Evolutionary conservation across 2,797 vertebrate genomes (phyloP).

Genomic region (Macroramphosus scolopax): DNA sequence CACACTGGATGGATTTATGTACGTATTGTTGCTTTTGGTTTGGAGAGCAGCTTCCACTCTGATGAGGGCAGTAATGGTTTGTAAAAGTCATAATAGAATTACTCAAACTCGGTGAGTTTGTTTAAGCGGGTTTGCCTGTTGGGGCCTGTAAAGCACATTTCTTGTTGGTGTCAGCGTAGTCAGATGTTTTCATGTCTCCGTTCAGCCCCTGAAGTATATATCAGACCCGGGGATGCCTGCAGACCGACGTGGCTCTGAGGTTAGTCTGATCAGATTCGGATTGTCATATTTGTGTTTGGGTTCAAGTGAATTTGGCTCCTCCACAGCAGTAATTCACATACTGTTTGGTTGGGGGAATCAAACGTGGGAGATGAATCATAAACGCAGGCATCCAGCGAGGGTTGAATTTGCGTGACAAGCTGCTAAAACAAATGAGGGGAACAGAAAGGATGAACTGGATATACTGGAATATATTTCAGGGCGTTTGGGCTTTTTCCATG

Average conservation of each 20-base stretch:
- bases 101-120: conserved; percentile 45
- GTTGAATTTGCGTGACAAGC: no score
- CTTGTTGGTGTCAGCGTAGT: conserved; percentile 26
- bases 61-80: conserved; percentile 35
- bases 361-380: conserved; percentile 14
- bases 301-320: conserved; percentile 6
- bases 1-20: conserved; percentile 58
- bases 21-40: conserved; percentile 55
- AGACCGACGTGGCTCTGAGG: not conserved
- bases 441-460: not conserved
- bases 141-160: conserved; percentile 29
- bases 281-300: not conserved
- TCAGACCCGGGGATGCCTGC: no score
- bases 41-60: conserved; percentile 34
- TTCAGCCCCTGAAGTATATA: no score
- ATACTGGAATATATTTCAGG: no score
- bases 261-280: not conserved
- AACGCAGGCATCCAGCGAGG: conserved; percentile 12
- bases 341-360: no score
- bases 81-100: conserved; percentile 38
- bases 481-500: no score
- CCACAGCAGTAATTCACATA: conserved; percentile 18
- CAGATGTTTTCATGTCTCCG: no score
- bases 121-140: conserved; percentile 36
- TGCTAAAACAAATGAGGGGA: conserved; percentile 3